Conservation (phyloP, 1,140 invertebrate species). For the Magallana ariakensis region DNA sequence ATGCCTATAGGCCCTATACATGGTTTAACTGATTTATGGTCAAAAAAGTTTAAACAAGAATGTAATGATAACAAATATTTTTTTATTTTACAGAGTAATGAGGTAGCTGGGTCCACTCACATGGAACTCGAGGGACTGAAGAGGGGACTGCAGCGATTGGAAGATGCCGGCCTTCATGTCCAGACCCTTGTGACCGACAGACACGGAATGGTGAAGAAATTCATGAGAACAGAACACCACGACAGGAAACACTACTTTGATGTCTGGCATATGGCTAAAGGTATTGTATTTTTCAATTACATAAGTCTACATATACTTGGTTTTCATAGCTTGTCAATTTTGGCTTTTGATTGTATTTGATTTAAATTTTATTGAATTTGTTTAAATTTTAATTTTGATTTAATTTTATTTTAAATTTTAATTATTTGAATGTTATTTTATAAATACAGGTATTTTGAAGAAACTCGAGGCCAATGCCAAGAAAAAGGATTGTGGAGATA, state of each 20-base stretch:
- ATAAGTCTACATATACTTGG: background rate
- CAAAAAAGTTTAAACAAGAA: too few species aligned
- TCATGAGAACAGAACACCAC: slow-evolving; percentile 11
- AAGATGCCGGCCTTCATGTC: slow-evolving; percentile 4
- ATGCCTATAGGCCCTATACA: background rate
- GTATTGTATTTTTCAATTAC: background rate
- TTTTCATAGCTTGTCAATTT: background rate
- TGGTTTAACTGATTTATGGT: background rate
- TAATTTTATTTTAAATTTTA: too few species aligned
- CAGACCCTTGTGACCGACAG: slow-evolving; percentile 19
- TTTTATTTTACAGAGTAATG: slow-evolving; percentile 22
- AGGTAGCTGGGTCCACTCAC: slow-evolving; percentile 42
- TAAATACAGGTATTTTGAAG: slow-evolving; percentile 28
- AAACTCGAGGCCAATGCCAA: slow-evolving; percentile 11
- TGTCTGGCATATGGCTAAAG: slow-evolving; percentile 24
- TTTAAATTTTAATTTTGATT: too few species aligned
- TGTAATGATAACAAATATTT: background rate
- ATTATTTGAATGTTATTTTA: too few species aligned
- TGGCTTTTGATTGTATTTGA: background rate
- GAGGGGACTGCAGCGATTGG: background rate
- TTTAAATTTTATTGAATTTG: too few species aligned
- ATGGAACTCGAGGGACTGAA: slow-evolving; percentile 42
- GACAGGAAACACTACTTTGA: slow-evolving; percentile 12
- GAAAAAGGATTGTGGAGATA: background rate
- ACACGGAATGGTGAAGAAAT: slow-evolving; percentile 28